Conservation (phyloP, 2,888 invertebrate genomes). For the Acanthococcus lagerstroemiae region DNA sequence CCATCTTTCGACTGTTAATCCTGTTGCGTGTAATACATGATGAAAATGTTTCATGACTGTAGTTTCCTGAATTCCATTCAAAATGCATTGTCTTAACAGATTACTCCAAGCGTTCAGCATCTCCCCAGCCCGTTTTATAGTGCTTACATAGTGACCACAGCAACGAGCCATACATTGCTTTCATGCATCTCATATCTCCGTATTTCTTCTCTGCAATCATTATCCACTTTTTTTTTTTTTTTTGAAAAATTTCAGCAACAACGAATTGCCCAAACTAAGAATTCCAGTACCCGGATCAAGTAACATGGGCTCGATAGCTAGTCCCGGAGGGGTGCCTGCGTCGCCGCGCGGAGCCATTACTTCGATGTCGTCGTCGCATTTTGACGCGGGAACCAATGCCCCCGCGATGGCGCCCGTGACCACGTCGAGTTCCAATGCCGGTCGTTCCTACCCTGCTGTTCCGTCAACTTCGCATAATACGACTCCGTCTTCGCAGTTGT, state of each 20-base stretch:
- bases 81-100: no score
- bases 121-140: no score
- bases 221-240: neutral
- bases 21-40: no score
- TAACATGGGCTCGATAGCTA: neutral
- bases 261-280: neutral
- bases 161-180: no score
- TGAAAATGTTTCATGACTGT: no score
- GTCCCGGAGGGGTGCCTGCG: neutral
- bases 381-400: neutral
- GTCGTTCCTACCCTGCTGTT: neutral
- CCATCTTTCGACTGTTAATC: no score
- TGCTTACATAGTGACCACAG: no score
- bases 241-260: neutral
- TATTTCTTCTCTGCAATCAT: no score
- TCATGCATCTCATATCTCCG: no score
- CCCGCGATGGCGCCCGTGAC: neutral
- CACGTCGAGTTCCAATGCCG: neutral
- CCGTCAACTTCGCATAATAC: slow-evolving; percentile 33
- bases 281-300: neutral
- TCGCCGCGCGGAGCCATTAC: neutral
- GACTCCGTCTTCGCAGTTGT: slow-evolving; percentile 70
- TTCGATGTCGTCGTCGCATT: neutral
- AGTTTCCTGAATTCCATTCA: no score
- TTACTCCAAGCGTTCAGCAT: no score